A percentile compares a stretch with the other conserved stretches of the same genome.
Evolutionary conservation across 2,797 vertebrate genomes (phyloP).

Genomic region (Uromys caudimaculatus): DNA sequence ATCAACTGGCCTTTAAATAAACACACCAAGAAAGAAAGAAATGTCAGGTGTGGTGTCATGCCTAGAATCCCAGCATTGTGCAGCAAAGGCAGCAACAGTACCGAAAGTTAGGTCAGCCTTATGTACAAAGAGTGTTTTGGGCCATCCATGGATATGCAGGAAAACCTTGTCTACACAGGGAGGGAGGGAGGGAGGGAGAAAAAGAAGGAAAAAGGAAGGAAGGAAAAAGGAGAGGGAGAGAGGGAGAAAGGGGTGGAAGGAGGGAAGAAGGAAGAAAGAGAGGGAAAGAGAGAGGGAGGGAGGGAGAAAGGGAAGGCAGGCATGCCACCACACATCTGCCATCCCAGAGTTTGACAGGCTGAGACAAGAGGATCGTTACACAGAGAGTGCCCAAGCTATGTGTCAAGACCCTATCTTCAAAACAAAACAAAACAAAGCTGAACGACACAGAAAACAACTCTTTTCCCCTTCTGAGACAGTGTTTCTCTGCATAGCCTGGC

Average conservation of each 20-base stretch:
- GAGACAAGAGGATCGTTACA: not conserved
- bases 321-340: too few species aligned
- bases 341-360: not conserved
- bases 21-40: not conserved
- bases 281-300: not conserved
- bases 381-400: not conserved
- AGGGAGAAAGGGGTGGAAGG: not conserved
- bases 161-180: not conserved
- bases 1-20: not conserved
- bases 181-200: not conserved
- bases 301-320: too few species aligned
- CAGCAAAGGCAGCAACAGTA: not conserved
- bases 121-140: not conserved
- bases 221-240: rapidly evolving
- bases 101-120: not conserved
- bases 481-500: too few species aligned
- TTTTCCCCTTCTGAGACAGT: too few species aligned
- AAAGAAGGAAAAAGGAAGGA: too few species aligned
- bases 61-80: not conserved
- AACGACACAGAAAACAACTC: too few species aligned
- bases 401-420: too few species aligned
- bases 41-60: not conserved
- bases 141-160: not conserved
- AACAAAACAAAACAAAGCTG: not conserved
- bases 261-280: not conserved